Evolutionary conservation across 2,113 vertebrate genomes (phyloP), one percentile per base, ranked within the genome.

Genomic region (Strix uralensis): DNA sequence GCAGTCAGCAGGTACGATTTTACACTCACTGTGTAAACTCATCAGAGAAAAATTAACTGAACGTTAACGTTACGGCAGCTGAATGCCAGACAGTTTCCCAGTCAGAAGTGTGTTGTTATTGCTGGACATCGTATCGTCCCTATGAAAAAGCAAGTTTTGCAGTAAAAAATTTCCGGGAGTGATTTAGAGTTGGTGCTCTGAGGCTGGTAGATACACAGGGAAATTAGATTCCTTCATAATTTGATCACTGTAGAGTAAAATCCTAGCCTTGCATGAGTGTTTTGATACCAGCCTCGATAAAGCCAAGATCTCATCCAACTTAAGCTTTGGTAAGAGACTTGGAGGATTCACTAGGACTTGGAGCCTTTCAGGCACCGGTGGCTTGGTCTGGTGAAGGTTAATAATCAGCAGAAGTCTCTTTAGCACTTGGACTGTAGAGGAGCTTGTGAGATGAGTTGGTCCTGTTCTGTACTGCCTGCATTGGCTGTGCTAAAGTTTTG

Each of bases 191-290:
- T 84, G 34, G 21, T 61, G 46, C 26, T 74, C n/a, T 51, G 59
- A n/a, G 32, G 38, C 7, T 72, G 32, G 44, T 70, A 42, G 44
- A 42, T 47, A 40, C 2, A 67, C 7, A 70, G 49, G 36, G 22
- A 72, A 92, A 83, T 74, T 15, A 73, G 54, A 83, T 38, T 88
- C 46, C 42, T 85, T 30, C 13, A 2, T 72, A 49, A 71, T 42
- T 84, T 81, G 27, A 49, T 87, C 49, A 18, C 49, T 42, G 4
- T 29, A 21, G 59, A 92, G 61, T 74, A 30, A 83, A 83, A 44
- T 4, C 2, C 18, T 18, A n/a, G 65, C 30, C 16, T 81, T 55
- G 30, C 0, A 0, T 18, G 42, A 66, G 26, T 2, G 3, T 84
- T 94, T 79, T 86, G 46, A 52, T 75, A 10, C 51, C 27, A 63